Conservation (phyloP, 2,888 invertebrate genomes). For the Bellardia bayeri region DNA sequence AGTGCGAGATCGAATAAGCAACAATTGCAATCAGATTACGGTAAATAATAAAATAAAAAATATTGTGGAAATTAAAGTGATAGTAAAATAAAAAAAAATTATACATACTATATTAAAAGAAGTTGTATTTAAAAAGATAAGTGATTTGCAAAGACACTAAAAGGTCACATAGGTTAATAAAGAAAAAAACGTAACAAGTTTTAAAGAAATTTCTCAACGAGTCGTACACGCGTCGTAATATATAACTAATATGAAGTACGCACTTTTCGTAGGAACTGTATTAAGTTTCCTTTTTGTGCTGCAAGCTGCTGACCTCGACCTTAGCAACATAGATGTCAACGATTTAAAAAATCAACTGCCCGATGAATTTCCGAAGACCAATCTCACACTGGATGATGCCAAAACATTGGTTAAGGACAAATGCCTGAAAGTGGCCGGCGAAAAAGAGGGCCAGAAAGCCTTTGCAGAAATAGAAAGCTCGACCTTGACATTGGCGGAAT, state of each 20-base stretch:
- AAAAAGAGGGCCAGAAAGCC: constrained; percentile 84
- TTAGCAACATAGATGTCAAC: constrained; percentile 76
- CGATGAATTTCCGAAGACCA: constrained; percentile 78
- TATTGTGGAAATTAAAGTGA: constrained; percentile 26
- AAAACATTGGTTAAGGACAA: constrained; percentile 87
- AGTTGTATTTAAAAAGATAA: background rate
- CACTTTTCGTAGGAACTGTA: constrained; percentile 18
- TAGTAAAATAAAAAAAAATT: constrained; percentile 10
- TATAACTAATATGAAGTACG: constrained; percentile 35
- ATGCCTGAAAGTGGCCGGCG: constrained; percentile 88
- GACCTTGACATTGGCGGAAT: constrained; percentile 84
- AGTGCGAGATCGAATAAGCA: constrained; percentile 47
- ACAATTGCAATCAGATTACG: constrained; percentile 31
- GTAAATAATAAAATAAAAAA: constrained; percentile 7
- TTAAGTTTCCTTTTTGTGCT: constrained; percentile 13
- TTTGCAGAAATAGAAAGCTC: constrained; percentile 85
- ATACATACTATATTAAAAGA: background rate
- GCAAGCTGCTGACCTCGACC: constrained; percentile 70
- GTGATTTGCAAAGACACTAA: constrained; percentile 43
- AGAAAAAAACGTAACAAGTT: constrained; percentile 18
- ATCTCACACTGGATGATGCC: constrained; percentile 84
- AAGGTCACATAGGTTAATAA: constrained; percentile 40
- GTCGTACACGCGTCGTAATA: background rate
- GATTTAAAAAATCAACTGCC: constrained; percentile 79
- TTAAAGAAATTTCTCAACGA: background rate